Evolutionary conservation across 2,797 vertebrate species (phyloP), one percentile per base, ranked within the genome.

Genomic region (Danio jaintianensis): DNA sequence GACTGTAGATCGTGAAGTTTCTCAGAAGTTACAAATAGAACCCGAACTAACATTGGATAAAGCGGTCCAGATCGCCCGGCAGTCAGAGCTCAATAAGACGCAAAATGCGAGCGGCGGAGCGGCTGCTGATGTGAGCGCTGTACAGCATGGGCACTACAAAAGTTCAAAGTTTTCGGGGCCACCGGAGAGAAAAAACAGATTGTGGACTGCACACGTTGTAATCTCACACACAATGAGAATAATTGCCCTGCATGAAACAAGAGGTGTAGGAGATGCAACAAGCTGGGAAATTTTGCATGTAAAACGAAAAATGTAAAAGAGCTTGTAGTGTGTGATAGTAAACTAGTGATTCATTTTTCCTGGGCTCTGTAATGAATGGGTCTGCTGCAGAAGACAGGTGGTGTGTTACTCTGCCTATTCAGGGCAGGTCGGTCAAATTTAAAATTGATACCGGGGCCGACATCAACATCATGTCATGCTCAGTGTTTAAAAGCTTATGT

Each of bases 401-500:
- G 62, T 18, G 38, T 4, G 3, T 45, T 18, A 42, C 38, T n/a
- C 62, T 64, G 8, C 40, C 62, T n/a, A 20, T 42, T 2, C 63
- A 66, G 42, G 6, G n/a, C n/a, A n/a, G n/a, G n/a, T 20, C 5
- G 0, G 42, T 40, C 61, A n/a, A 63, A 0, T 82, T 82, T 10
- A 82, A 62, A 53, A 83, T 71, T 12, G 52, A 76, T 56, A 63
- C 58, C 12, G 64, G 40, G 16, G 53, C 63, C 4, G 38, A 74
- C 20, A 70, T 62, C 18, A 75, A 42, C 22, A 56, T 68, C 18
- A 83, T 75, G 48, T 45, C 75, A 36, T 16, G n/a, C 36, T 16
- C 7, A 0, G 47, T 40, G 12, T 82, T 12, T 50, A 5, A 40
- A 8, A 72, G 50, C 22, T 29, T 66, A 69, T 43, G 20, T 20